Evolutionary conservation across 2,888 invertebrate species (phyloP), one percentile per base, ranked within the genome.

Genomic region (Charanyca ferruginea): DNA sequence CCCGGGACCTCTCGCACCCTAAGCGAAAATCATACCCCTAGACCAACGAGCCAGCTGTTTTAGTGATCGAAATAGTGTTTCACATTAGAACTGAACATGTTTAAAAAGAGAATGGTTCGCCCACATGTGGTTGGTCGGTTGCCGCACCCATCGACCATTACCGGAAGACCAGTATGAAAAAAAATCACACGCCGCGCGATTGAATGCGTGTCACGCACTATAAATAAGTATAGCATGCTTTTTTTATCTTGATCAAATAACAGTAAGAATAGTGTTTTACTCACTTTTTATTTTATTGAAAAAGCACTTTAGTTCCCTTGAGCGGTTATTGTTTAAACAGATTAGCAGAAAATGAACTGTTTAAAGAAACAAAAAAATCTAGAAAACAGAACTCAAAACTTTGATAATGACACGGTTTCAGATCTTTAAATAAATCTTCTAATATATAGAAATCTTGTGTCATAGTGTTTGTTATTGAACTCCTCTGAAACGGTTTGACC

Each of bases 1-100:
- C 94, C 94, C 94, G 94, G 94, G 95, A 95, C 95, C 95, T 93
- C 94, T 94, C 94, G 94, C 94, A 95, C 94, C 95, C 94, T 93
- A 95, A 95, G 95, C 95, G 95, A 95, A 93, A 95, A 96, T 95
- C 95, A 96, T 95, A 95, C 95, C 95, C 95, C 95, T 95, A 95
- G 95, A 96, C 95, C 95, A 96, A 96, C 95, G 95, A 95, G 95
- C 95, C 95, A 53, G 6, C 32, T 79, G 68, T 4, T 0, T 0
- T 0, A 0, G 0, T 0, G 0, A 0, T 5, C 5, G 18, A 86
- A 86, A 81, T 77, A 73, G 60, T n/a, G 6, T 7, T 28, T 47
- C 0, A 6, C 0, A 22, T 32, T 48, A 8, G 9, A n/a, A 28
- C 16, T 23, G 2, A 13, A 32, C 11, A 18, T 9, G 11, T 41